phyloP scores from a whole-genome alignment of 2,797 vertebrate genomes.

The Apogon hyalosoma region DNA sequence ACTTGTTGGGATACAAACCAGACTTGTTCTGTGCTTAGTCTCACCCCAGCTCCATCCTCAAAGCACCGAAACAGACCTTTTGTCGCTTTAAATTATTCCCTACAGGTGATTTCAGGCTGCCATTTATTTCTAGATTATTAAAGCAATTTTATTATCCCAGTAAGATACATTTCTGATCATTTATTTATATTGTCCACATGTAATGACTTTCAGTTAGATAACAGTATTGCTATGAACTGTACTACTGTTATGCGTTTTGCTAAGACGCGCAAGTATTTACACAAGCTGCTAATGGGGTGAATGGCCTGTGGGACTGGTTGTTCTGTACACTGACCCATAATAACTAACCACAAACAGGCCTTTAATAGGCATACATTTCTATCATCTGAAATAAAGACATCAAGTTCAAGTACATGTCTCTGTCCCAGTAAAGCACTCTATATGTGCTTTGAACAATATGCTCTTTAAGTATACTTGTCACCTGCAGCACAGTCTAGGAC shows the following conservation, averaged over 20 bases:
- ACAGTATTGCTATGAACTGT: too few relatives aligned
- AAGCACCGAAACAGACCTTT: neutral
- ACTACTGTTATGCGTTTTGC: too few relatives aligned
- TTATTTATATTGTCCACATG: neutral
- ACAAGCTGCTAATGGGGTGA: too few relatives aligned
- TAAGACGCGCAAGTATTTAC: too few relatives aligned
- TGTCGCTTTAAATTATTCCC: neutral
- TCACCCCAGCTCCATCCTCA: neutral
- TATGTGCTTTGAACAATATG: constrained; percentile 10
- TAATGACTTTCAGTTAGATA: neutral
- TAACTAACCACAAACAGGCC: too few relatives aligned
- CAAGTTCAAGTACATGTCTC: neutral
- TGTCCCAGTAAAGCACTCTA: too few relatives aligned
- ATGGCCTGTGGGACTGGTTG: too few relatives aligned
- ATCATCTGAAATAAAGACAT: neutral
- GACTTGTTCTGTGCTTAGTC: neutral
- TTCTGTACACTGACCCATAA: too few relatives aligned
- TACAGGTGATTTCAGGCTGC: neutral
- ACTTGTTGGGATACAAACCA: constrained; percentile 16
- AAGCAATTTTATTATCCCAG: neutral
- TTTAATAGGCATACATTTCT: too few relatives aligned
- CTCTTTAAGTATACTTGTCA: neutral
- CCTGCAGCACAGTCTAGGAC: neutral
- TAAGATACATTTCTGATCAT: too few relatives aligned
- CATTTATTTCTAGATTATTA: neutral